Evolutionary conservation across 2,797 vertebrate species (phyloP).

Genomic region (Phyllotis vaccarum): DNA sequence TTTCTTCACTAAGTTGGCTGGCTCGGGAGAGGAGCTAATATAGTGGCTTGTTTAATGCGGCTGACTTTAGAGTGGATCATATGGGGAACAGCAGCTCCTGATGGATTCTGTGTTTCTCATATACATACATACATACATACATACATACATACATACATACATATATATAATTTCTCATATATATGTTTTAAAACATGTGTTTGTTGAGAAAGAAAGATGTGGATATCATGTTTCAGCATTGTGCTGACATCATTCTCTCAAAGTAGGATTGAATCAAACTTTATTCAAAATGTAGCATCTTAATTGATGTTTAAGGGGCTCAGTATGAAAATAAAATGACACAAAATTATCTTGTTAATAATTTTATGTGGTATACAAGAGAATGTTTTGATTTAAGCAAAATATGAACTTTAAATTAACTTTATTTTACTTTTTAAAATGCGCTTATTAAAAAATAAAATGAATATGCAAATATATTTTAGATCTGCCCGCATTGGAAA

Average conservation of each 20-base stretch:
- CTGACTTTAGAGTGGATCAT: background rate
- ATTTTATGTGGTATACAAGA: background rate
- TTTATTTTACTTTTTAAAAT: background rate
- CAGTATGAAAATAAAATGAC: conserved; percentile 17
- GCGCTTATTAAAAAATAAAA: conserved; percentile 9
- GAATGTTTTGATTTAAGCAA: conserved; percentile 1
- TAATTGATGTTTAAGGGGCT: background rate
- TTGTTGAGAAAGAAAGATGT: background rate
- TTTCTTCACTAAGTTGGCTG: background rate
- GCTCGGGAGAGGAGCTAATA: background rate
- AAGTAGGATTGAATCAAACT: background rate
- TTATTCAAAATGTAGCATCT: background rate
- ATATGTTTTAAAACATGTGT: background rate
- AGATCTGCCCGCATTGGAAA: background rate
- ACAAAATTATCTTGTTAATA: background rate
- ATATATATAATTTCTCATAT: too few species aligned
- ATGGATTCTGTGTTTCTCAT: background rate
- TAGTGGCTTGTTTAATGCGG: background rate
- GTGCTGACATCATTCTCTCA: background rate
- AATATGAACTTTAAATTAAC: background rate
- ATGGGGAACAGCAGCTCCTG: background rate
- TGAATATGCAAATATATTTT: background rate
- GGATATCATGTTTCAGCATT: too few species aligned
- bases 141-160: too few species aligned
- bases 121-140: background rate